Percentiles rank a stretch among this genome's conserved stretches.
Conservation (phyloP, 64 coral and sea anemone genomes). For the Montipora foliosa region DNA sequence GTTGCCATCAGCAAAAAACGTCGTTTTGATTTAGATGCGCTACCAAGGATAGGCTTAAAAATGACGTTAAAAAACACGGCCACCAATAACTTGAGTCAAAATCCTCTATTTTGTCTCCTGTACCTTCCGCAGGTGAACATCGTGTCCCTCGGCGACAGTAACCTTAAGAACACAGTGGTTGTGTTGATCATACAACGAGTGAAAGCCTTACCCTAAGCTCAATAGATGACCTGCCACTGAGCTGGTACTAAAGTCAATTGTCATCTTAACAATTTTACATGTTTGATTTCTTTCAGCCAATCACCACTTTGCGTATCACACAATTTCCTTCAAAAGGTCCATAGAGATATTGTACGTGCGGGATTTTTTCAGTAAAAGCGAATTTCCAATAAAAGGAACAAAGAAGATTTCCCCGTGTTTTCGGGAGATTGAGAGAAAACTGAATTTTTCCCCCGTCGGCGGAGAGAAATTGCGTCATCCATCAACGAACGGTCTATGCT, state of each 20-base stretch:
- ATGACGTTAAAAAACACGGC: no score
- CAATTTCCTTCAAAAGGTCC: slow-evolving; percentile 14
- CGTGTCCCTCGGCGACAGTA: no score
- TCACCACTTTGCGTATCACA: not conserved
- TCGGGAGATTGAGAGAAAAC: no score
- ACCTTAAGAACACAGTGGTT: no score
- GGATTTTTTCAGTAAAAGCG: not conserved
- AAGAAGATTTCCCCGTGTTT: not conserved
- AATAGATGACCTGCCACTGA: slow-evolving; percentile 36
- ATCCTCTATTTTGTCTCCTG: no score
- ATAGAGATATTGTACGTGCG: not conserved
- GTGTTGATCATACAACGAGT: no score
- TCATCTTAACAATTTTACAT: slow-evolving; percentile 14
- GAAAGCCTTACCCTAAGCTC: not conserved
- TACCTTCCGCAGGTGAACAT: no score
- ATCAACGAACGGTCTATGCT: not conserved
- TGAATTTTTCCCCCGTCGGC: not conserved
- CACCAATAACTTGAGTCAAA: no score
- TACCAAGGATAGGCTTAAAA: no score
- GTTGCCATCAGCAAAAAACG: no score
- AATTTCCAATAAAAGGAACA: not conserved
- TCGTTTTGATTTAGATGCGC: no score
- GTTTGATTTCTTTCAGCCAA: slow-evolving; percentile 26
- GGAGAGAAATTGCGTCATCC: not conserved
- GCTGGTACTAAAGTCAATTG: not conserved